Conservation (phyloP, 2,113 vertebrate species). For the Campylomormyrus numenius region DNA sequence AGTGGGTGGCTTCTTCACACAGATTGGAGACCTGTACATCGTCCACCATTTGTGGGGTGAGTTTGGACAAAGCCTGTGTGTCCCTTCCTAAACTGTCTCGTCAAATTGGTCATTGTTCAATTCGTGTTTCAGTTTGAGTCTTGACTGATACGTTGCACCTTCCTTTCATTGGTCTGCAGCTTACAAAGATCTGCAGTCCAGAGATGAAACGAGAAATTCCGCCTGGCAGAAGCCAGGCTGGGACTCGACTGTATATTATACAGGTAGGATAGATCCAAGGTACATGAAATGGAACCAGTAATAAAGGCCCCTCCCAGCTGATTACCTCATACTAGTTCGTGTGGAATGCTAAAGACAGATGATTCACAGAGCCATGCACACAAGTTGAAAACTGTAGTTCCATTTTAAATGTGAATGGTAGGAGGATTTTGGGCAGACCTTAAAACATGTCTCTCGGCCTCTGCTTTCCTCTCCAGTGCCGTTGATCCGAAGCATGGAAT, state of each 20-base stretch:
- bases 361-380: neutral
- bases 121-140: neutral
- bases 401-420: neutral
- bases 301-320: neutral
- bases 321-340: neutral
- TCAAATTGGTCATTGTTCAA: neutral
- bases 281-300: neutral
- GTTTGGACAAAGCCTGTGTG: conserved; percentile 24
- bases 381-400: neutral
- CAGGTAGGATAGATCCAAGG: conserved; percentile 60
- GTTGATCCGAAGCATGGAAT: conserved; percentile 85
- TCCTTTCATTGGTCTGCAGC: conserved; percentile 51
- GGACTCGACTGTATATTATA: conserved; percentile 84
- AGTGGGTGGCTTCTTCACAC: conserved; percentile 90
- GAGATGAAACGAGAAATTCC: conserved; percentile 81
- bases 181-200: conserved; percentile 80
- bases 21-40: conserved; percentile 86
- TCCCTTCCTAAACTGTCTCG: neutral
- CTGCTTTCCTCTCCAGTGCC: conserved; percentile 64
- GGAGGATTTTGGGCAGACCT: neutral
- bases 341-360: neutral
- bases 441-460: neutral
- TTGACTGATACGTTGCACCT: neutral
- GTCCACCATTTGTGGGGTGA: conserved; percentile 97
- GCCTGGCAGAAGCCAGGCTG: conserved; percentile 91